These are phyloP conservation scores for Andrena fulva DNA, from an alignment of 2,888 invertebrate genomes.

Conservation along the genomic window DNA sequence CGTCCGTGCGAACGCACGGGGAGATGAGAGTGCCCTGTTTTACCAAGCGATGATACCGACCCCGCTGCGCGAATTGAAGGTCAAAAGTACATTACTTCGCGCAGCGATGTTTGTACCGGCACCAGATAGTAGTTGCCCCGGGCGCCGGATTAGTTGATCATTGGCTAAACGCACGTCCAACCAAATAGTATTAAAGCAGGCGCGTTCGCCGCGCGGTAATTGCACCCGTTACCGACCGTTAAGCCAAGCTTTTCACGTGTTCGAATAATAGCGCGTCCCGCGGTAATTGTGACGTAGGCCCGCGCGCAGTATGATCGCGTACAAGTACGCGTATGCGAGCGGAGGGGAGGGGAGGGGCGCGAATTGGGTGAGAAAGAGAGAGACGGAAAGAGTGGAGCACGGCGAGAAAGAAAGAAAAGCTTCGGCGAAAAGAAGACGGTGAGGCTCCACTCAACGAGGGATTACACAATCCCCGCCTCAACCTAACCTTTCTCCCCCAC, in stretches of 20 bases:
- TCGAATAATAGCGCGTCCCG: constrained; percentile 22
- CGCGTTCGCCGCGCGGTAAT: constrained; percentile 18
- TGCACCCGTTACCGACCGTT: constrained; percentile 12
- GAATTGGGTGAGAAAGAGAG: constrained; percentile 44
- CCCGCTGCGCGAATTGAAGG: not conserved
- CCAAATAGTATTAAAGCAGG: not conserved
- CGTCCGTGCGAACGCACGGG: not conserved
- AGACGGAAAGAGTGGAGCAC: constrained; percentile 3
- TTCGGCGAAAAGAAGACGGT: constrained; percentile 76
- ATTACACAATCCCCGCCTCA: constrained; percentile 83
- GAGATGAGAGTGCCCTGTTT: constrained; percentile 9
- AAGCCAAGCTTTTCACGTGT: constrained; percentile 6
- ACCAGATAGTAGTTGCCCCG: constrained; percentile 13
- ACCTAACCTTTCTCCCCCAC: constrained; percentile 82
- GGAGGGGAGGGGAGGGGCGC: not conserved
- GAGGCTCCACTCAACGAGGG: constrained; percentile 75
- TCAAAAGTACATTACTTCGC: constrained; percentile 1
- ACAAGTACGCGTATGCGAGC: not conserved
- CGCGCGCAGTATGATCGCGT: not conserved
- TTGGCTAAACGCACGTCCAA: not conserved
- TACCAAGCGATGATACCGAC: constrained; percentile 33
- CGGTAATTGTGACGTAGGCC: constrained; percentile 15
- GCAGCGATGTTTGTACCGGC: constrained; percentile 22
- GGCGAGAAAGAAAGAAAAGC: constrained; percentile 69
- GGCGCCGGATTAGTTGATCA: constrained; percentile 4